These are phyloP conservation scores for Daboia siamensis DNA, from an alignment of 2,113 vertebrate species.

Conservation along the genomic window DNA sequence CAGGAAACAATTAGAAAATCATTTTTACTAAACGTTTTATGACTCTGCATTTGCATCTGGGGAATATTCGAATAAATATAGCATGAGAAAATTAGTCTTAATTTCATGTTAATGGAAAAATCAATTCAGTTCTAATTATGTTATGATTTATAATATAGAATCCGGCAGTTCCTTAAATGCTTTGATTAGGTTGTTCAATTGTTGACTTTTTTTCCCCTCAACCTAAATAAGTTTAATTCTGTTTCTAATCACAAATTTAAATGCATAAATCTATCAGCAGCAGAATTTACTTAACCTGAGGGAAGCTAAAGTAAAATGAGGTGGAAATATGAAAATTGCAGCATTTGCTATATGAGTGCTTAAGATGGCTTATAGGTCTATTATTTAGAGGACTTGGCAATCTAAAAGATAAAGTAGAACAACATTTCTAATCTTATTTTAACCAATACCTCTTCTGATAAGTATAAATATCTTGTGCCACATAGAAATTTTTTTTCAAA, in stretches of 20 bases:
- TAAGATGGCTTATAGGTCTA: not conserved
- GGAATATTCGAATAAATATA: slow-evolving; percentile 70
- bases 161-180: slow-evolving; percentile 67
- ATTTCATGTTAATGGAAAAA: slow-evolving; percentile 71
- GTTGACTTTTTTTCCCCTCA: slow-evolving; percentile 48
- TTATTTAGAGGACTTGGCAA: not conserved
- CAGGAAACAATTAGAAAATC: slow-evolving; percentile 65
- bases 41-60: slow-evolving; percentile 66
- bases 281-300: slow-evolving; percentile 36
- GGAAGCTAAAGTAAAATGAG: slow-evolving; percentile 32
- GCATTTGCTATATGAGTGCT: not conserved
- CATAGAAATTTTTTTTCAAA: not conserved
- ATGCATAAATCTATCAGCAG: slow-evolving; percentile 46
- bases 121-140: slow-evolving; percentile 66
- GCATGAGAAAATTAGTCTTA: slow-evolving; percentile 69
- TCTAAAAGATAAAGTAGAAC: not conserved
- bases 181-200: slow-evolving; percentile 68
- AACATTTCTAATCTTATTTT: not conserved
- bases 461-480: not conserved
- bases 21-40: slow-evolving; percentile 66
- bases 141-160: slow-evolving; percentile 71
- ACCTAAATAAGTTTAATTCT: slow-evolving; percentile 59
- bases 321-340: slow-evolving; percentile 13
- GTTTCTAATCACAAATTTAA: slow-evolving; percentile 57
- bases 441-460: not conserved